phyloP scores from a whole-genome alignment of 2,888 invertebrate genomes.

The Acanthosepion pharaonis region DNA sequence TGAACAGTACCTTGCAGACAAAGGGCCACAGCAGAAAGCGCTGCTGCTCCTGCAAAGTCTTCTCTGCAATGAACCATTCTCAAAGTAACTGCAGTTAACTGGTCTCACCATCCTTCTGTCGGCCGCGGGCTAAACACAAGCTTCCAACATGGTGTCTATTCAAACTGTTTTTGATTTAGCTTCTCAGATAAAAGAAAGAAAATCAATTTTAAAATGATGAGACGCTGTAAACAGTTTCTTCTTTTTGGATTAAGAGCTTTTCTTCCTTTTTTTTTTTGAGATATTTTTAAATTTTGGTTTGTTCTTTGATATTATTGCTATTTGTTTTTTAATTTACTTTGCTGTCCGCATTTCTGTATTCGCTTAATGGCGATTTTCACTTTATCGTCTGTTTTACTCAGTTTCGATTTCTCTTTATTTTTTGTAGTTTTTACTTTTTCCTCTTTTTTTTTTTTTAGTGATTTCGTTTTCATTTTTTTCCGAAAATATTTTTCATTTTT shows the following conservation, averaged over 20 bases:
- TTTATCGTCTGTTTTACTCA: background rate
- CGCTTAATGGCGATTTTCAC: too few species aligned
- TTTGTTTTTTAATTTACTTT: background rate
- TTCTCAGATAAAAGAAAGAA: background rate
- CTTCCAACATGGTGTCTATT: background rate
- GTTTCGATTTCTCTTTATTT: background rate
- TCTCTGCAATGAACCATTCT: constrained; percentile 4
- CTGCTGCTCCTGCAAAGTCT: background rate
- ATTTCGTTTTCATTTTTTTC: background rate
- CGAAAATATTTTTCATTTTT: background rate
- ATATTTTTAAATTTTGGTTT: background rate
- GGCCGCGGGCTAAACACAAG: background rate
- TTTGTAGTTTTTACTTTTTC: background rate
- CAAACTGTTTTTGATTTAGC: background rate
- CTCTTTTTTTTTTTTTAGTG: background rate
- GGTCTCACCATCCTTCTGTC: constrained; percentile 38
- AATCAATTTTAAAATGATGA: background rate
- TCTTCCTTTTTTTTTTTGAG: background rate
- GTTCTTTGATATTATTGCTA: background rate
- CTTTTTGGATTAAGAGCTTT: background rate
- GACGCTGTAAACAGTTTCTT: background rate
- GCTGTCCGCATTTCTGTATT: background rate
- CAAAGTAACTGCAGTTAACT: constrained; percentile 41
- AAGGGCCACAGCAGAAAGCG: constrained; percentile 38
- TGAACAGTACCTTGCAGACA: constrained; percentile 37